Percentiles rank a stretch among this genome's conserved stretches.
These are phyloP conservation scores for Phalloptychus januarius DNA, from an alignment of 2,797 vertebrate species.

Conservation along the genomic window DNA sequence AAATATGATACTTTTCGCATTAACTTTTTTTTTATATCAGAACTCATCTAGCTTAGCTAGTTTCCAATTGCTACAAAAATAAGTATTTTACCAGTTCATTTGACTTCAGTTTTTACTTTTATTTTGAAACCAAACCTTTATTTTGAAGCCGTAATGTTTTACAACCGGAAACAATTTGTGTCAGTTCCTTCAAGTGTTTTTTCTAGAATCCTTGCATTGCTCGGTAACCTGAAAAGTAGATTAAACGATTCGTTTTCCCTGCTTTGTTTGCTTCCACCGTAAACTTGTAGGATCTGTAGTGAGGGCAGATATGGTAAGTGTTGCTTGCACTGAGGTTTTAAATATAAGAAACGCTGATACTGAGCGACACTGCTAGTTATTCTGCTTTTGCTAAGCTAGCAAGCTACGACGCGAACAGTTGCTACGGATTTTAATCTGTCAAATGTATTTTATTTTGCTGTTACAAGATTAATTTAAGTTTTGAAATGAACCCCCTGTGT, in stretches of 20 bases:
- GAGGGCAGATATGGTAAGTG: slow-evolving; percentile 67
- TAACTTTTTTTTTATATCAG: neutral
- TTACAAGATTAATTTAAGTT: neutral
- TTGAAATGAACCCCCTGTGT: fast-evolving
- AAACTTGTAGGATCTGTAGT: neutral
- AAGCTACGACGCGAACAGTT: slow-evolving; percentile 33
- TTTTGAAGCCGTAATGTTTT: slow-evolving; percentile 37
- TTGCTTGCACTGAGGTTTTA: neutral
- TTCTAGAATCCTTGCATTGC: slow-evolving; percentile 12
- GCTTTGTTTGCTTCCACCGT: neutral
- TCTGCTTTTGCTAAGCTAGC: slow-evolving; percentile 59
- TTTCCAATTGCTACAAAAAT: neutral
- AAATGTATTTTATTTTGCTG: neutral
- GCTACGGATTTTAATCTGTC: slow-evolving; percentile 3
- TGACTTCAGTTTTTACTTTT: slow-evolving; percentile 15
- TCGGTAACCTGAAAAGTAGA: slow-evolving; percentile 9
- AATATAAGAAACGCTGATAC: neutral
- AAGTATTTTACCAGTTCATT: neutral
- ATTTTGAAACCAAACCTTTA: slow-evolving; percentile 47
- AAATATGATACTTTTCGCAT: no score
- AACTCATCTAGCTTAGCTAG: neutral
- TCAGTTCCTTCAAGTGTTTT: slow-evolving; percentile 54
- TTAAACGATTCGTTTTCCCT: neutral
- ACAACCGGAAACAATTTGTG: slow-evolving; percentile 46
- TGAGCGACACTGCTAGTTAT: neutral